Percentiles rank a stretch among this genome's conserved stretches.
phyloP scores from a whole-genome alignment of 2,888 invertebrate genomes.

The Endotricha flammealis region DNA sequence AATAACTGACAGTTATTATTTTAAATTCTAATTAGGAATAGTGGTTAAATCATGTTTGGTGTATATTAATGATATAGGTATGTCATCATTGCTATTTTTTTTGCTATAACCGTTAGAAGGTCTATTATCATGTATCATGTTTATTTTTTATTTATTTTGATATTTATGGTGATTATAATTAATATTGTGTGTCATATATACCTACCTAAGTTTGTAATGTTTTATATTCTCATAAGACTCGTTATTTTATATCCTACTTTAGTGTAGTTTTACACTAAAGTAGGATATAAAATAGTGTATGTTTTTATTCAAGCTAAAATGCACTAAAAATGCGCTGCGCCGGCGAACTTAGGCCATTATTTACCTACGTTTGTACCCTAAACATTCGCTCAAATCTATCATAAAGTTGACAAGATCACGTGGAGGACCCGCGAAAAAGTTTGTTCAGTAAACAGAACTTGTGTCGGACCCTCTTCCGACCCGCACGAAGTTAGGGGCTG shows the following conservation, averaged over 20 bases:
- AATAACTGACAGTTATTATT: no score
- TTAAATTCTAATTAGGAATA: no score
- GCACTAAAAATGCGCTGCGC: neutral
- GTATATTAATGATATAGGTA: no score
- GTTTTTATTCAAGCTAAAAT: neutral
- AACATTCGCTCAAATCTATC: conserved; percentile 31
- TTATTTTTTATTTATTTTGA: no score
- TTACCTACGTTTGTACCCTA: conserved; percentile 24
- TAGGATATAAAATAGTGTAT: neutral
- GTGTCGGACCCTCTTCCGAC: conserved; percentile 47
- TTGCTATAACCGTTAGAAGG: no score
- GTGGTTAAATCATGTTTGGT: no score
- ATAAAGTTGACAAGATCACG: conserved; percentile 34
- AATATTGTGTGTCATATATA: no score
- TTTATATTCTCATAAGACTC: neutral
- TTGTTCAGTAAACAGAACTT: conserved; percentile 57
- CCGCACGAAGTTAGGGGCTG: conserved; percentile 54
- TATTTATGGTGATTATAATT: no score
- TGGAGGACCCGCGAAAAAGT: conserved; percentile 54
- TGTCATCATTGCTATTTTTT: no score
- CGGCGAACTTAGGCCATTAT: conserved; percentile 32
- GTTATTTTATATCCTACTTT: no score
- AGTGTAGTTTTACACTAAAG: neutral
- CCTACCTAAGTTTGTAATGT: no score
- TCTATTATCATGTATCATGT: no score